Evolutionary conservation across 2,797 vertebrate genomes (phyloP), one percentile per base, ranked within the genome.

Genomic region (Halcyon smyrnensis): DNA sequence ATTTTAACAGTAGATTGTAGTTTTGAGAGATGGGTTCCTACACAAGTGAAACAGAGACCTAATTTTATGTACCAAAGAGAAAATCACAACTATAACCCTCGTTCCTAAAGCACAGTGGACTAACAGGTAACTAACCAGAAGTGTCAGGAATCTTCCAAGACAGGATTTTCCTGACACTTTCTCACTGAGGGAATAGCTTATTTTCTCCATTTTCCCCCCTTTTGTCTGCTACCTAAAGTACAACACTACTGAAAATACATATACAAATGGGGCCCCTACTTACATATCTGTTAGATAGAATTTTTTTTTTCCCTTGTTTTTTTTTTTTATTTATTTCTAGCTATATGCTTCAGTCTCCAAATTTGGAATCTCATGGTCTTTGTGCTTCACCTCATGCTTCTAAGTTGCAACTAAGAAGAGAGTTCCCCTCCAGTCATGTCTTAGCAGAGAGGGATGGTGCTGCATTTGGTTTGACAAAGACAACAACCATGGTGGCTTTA

Each of bases 401-500:
- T 39, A 70, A 86, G 63, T 7, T 39, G 23, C 16, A 84, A 11
- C 20, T 16, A 30, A 54, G 21, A 19, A 3, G n/a, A 73, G 53
- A 14, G 4, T 80, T 74, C 27, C 25, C n/a, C 7, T 79, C n/a
- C 41, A n/a, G 34, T 50, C 51, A 7, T 2, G 6, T 19, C 73
- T 54, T 14, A 41, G n/a, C 69, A 84, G 48, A 62, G 54, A 84
- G 62, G 48, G 48, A 17, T 41, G 57, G 69, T 18, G 53, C n/a
- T 60, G 77, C 32, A 45, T 30, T 90, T 67, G n/a, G 15, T 78
- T 67, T 54, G 53, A 59, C 69, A 76, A 28, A 53, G 71, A 37
- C 0, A 0, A 21, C 1, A 2, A 15, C n/a, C 30, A 15, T 11
- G 62, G 41, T 57, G 74, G 62, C 8, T 71, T 64, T 45, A 56